Percentiles rank a stretch among this genome's conserved stretches.
These are phyloP conservation scores for Indicator indicator DNA, from an alignment of 2,113 vertebrate species.

Conservation along the genomic window DNA sequence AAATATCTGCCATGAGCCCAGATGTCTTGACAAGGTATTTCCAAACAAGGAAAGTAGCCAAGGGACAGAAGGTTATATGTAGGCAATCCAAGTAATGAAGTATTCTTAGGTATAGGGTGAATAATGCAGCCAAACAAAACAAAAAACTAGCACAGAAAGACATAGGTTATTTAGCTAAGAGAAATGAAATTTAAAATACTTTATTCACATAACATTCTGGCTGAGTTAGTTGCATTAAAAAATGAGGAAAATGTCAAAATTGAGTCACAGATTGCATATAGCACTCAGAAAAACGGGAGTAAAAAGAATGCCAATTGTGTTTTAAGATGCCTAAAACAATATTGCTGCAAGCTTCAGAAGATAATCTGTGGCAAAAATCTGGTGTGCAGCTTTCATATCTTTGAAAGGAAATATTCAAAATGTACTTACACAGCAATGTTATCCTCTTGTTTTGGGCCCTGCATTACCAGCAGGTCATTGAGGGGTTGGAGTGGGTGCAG, in stretches of 20 bases:
- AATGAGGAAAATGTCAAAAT: neutral
- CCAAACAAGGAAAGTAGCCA: constrained; percentile 58
- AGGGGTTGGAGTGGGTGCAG: too few species aligned
- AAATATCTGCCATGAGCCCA: constrained; percentile 10
- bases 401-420: neutral
- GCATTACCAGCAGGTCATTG: too few species aligned
- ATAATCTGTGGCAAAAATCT: neutral
- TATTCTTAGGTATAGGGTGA: constrained; percentile 39
- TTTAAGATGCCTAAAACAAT: neutral
- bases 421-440: neutral
- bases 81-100: constrained; percentile 53
- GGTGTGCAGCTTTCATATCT: neutral
- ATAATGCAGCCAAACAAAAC: neutral
- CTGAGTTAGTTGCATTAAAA: neutral
- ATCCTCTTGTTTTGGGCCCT: neutral
- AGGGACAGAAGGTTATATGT: constrained; percentile 56
- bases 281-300: neutral
- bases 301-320: neutral
- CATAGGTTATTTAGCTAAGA: neutral
- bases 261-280: neutral
- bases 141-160: neutral
- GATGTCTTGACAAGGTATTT: constrained; percentile 54
- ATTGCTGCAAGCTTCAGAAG: neutral
- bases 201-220: neutral
- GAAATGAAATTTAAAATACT: neutral